Evolutionary conservation across 30 jellyfish, hydroid and myxozoan genomes (phyloP).

Genomic region (Turritopsis dohrnii): DNA sequence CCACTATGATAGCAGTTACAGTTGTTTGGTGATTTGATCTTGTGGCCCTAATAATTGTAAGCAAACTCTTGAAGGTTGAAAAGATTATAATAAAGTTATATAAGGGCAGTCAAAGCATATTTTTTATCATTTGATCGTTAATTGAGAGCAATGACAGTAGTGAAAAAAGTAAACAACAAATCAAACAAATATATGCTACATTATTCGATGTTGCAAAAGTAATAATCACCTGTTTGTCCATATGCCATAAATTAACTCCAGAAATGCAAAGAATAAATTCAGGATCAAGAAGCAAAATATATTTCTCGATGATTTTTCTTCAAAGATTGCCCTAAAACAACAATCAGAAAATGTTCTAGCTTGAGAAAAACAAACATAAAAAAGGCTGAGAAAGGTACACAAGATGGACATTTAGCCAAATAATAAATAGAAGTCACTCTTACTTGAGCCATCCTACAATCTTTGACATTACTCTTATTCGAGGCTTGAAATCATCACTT

Average conservation of each 20-base stretch:
- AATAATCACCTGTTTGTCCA: conserved; percentile 99
- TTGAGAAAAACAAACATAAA: too few relatives aligned
- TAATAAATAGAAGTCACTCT: neutral
- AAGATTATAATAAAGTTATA: too few relatives aligned
- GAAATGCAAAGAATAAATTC: conserved; percentile 82
- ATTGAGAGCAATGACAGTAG: neutral
- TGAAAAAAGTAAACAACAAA: neutral
- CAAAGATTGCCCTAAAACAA: conserved; percentile 67
- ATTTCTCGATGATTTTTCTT: conserved; percentile 86
- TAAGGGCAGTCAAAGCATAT: too few relatives aligned
- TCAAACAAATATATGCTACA: too few relatives aligned
- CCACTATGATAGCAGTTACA: neutral
- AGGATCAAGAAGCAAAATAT: conserved; percentile 77
- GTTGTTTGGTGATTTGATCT: too few relatives aligned
- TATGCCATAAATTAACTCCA: conserved; percentile 92
- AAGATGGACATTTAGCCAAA: neutral
- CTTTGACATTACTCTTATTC: conserved; percentile 43
- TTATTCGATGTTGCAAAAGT: too few relatives aligned
- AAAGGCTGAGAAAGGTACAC: neutral
- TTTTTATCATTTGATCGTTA: too few relatives aligned
- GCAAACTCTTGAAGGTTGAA: too few relatives aligned
- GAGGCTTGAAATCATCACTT: conserved; percentile 92
- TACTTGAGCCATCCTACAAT: conserved; percentile 82
- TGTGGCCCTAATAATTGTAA: too few relatives aligned
- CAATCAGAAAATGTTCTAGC: too few relatives aligned